Evolutionary conservation across 1,140 invertebrate genomes (phyloP).

Genomic region (Drosophila sproati): DNA sequence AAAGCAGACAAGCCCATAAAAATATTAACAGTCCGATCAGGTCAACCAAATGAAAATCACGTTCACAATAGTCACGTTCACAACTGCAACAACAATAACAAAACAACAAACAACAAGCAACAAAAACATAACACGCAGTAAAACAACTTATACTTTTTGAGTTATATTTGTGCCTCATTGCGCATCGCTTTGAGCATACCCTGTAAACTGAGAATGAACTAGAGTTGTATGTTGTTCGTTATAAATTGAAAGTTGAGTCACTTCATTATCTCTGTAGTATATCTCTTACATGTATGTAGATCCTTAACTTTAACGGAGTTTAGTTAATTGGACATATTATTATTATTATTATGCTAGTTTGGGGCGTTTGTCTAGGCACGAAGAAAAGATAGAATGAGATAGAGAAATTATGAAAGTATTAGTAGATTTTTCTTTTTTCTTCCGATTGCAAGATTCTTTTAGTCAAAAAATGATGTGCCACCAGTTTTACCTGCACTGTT

Average conservation of each 20-base stretch:
- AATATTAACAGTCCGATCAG: slow-evolving; percentile 67
- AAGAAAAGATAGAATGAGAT: too few relatives aligned
- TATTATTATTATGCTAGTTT: too few relatives aligned
- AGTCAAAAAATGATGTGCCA: too few relatives aligned
- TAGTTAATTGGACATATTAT: too few relatives aligned
- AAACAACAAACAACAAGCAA: slow-evolving; percentile 7
- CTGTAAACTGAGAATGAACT: neutral
- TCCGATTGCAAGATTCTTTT: too few relatives aligned
- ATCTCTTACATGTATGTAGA: too few relatives aligned
- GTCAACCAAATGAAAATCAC: slow-evolving; percentile 42
- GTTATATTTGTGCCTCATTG: slow-evolving; percentile 13
- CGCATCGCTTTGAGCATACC: neutral
- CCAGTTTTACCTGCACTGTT: too few relatives aligned
- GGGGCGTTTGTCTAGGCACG: too few relatives aligned
- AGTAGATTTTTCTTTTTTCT: too few relatives aligned
- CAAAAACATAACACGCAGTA: slow-evolving; percentile 5
- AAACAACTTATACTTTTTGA: slow-evolving; percentile 44
- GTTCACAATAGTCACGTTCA: slow-evolving; percentile 66
- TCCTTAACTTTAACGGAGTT: too few relatives aligned
- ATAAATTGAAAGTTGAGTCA: neutral
- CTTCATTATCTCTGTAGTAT: too few relatives aligned
- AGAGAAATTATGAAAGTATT: too few relatives aligned
- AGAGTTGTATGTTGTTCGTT: slow-evolving; percentile 18
- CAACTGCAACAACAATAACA: slow-evolving; percentile 24
- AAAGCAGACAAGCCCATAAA: slow-evolving; percentile 43